These are phyloP conservation scores for Elgonia sp. DNA, from an alignment of 2,888 invertebrate species.

Conservation along the genomic window DNA sequence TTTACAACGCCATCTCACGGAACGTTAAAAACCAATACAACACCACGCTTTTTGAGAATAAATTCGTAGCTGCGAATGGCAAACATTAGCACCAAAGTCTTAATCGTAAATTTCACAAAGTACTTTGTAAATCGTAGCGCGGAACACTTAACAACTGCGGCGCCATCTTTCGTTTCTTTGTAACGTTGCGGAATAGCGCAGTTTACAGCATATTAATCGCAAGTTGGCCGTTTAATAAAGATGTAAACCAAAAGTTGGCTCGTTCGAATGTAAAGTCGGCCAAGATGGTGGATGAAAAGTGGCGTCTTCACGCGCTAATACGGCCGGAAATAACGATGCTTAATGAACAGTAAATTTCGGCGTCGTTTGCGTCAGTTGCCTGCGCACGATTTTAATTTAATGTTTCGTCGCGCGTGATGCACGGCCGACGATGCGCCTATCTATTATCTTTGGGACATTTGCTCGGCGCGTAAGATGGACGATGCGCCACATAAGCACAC, in stretches of 20 bases:
- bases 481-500: constrained; percentile 61
- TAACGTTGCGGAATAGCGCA: constrained; percentile 40
- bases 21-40: constrained; percentile 25
- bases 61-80: constrained; percentile 21
- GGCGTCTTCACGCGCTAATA: constrained; percentile 60
- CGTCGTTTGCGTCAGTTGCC: constrained; percentile 68
- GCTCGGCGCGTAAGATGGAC: constrained; percentile 66
- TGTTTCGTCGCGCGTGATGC: constrained; percentile 75
- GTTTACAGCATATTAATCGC: constrained; percentile 72
- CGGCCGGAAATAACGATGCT: constrained; percentile 67
- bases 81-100: constrained; percentile 22
- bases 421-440: constrained; percentile 60
- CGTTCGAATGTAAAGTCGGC: constrained; percentile 61
- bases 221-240: constrained; percentile 69
- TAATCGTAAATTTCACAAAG: constrained; percentile 43
- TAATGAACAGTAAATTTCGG: constrained; percentile 74
- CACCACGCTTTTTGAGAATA: constrained; percentile 29
- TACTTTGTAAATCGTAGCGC: constrained; percentile 53
- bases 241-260: constrained; percentile 66
- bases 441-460: constrained; percentile 74
- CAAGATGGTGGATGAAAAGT: constrained; percentile 69
- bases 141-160: constrained; percentile 35
- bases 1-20: constrained; percentile 36
- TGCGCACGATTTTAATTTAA: constrained; percentile 74
- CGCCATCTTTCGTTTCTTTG: constrained; percentile 55